Percentiles rank a stretch among this genome's conserved stretches.
These are phyloP conservation scores for Chloropsis hardwickii DNA, from an alignment of 2,113 vertebrate genomes.

Conservation along the genomic window DNA sequence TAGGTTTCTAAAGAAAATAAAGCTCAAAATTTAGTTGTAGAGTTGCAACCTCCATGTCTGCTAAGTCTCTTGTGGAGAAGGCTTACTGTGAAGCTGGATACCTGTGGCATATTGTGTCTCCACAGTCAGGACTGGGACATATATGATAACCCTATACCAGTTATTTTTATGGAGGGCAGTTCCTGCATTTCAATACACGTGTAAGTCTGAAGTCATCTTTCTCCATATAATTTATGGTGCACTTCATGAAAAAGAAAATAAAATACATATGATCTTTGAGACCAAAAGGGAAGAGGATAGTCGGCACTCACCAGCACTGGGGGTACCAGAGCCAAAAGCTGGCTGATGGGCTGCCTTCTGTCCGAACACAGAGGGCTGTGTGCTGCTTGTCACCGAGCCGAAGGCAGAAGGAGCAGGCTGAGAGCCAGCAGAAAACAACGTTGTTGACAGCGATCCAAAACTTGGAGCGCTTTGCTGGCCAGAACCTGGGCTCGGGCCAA, in stretches of 20 bases:
- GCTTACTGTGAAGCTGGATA: not conserved
- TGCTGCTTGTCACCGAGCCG: conserved; percentile 80
- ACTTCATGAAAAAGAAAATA: not conserved
- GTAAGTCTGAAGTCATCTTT: rapidly evolving
- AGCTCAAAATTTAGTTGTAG: not conserved
- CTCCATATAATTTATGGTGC: not conserved
- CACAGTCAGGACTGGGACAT: not conserved
- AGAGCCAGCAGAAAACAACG: conserved; percentile 76
- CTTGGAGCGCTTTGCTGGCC: conserved; percentile 71
- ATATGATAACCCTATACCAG: not conserved
- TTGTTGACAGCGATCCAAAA: conserved; percentile 77
- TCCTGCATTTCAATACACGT: rapidly evolving
- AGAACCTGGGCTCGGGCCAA: conserved; percentile 78
- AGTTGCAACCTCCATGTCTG: not conserved
- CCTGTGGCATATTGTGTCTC: not conserved
- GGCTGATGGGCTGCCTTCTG: conserved; percentile 79
- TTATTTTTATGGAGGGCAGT: not conserved
- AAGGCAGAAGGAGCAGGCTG: conserved; percentile 80
- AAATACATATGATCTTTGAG: rapidly evolving
- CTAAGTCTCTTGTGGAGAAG: not conserved
- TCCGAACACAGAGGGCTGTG: conserved; percentile 81
- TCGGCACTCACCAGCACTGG: conserved; percentile 75
- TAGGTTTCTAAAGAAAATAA: not conserved
- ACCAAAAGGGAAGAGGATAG: not conserved
- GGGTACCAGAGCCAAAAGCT: conserved; percentile 77